Evolutionary conservation across 2,797 vertebrate genomes (phyloP).

Genomic region (Momotus momota): DNA sequence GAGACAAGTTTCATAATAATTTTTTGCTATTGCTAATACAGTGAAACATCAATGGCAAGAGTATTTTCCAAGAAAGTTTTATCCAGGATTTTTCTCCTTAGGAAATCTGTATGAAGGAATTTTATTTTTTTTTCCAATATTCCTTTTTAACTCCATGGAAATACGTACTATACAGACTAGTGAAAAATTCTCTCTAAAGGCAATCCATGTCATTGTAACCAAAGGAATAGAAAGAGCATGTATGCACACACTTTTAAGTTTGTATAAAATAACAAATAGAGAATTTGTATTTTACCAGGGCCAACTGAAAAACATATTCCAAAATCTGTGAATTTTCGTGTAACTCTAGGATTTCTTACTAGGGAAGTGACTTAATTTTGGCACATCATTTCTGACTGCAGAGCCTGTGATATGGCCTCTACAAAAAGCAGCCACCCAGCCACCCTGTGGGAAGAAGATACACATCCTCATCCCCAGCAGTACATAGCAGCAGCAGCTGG

Average conservation of each 20-base stretch:
- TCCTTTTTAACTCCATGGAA: background rate
- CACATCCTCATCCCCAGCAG: background rate
- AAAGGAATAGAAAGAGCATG: background rate
- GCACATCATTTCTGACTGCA: background rate
- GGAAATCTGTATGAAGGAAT: background rate
- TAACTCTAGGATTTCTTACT: background rate
- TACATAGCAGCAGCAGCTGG: background rate
- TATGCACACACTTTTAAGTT: background rate
- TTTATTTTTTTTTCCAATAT: background rate
- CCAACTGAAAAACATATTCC: background rate
- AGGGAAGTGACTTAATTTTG: background rate
- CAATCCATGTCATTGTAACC: background rate
- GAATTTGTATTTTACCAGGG: background rate
- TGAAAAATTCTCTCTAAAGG: background rate
- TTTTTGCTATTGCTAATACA: background rate
- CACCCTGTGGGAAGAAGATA: background rate
- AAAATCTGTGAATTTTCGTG: background rate
- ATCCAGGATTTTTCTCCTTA: background rate
- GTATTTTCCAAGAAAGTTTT: background rate
- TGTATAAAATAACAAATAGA: background rate
- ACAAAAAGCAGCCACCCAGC: background rate
- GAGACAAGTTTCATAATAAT: background rate
- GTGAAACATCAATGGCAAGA: background rate
- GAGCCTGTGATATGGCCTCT: background rate
- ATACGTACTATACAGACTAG: background rate